These are phyloP conservation scores for Leptinotarsa lineolata DNA, from an alignment of 1,140 invertebrate genomes.

Conservation along the genomic window DNA sequence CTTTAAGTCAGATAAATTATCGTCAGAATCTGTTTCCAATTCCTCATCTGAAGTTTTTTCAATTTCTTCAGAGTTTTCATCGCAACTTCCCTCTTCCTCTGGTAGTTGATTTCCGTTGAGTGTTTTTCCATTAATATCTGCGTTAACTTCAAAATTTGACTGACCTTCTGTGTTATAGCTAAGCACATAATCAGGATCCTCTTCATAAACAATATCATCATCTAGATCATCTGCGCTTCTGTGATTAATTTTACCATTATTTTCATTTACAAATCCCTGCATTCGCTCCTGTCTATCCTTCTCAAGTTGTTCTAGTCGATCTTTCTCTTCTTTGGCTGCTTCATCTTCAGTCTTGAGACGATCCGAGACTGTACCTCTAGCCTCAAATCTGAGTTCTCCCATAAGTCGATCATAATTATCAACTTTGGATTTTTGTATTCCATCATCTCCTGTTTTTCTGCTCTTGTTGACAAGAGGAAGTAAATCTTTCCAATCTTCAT, in stretches of 20 bases:
- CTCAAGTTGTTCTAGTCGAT: constrained; percentile 79
- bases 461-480: constrained; percentile 65
- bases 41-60: constrained; percentile 47
- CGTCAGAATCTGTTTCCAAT: constrained; percentile 46
- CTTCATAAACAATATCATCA: constrained; percentile 66
- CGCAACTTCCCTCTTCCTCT: constrained; percentile 38
- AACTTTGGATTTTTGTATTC: constrained; percentile 59
- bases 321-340: constrained; percentile 77
- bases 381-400: constrained; percentile 80
- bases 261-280: constrained; percentile 62
- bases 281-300: constrained; percentile 76
- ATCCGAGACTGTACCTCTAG: constrained; percentile 77
- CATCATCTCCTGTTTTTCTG: constrained; percentile 57
- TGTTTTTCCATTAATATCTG: constrained; percentile 44
- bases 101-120: constrained; percentile 38
- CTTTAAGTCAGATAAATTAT: constrained; percentile 53
- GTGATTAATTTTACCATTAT: constrained; percentile 51
- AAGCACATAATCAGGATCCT: constrained; percentile 56
- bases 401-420: constrained; percentile 86
- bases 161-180: constrained; percentile 59
- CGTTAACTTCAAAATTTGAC: constrained; percentile 46
- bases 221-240: constrained; percentile 81
- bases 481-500: constrained; percentile 83
- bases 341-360: constrained; percentile 82
- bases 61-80: constrained; percentile 52